These are phyloP conservation scores for Furnarius figulus DNA, from an alignment of 2,113 vertebrate genomes.

Conservation along the genomic window DNA sequence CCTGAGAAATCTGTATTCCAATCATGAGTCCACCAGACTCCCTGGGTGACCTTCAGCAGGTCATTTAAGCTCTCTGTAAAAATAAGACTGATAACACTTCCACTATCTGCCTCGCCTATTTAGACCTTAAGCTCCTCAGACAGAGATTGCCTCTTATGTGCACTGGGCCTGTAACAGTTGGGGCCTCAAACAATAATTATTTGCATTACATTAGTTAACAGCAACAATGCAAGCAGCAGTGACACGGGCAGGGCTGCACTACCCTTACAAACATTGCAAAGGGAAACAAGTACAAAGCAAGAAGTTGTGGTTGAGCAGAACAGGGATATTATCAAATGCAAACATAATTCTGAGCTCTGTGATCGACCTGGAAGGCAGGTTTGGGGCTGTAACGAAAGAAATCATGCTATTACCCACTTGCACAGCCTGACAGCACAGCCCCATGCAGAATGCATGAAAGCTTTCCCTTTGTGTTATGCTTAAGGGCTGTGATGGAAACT, in stretches of 20 bases:
- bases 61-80: constrained; percentile 35
- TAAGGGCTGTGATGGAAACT: constrained; percentile 16
- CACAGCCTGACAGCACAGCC: constrained; percentile 8
- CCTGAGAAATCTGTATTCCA: background rate
- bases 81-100: constrained; percentile 23
- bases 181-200: background rate
- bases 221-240: background rate
- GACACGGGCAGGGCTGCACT: background rate
- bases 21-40: background rate
- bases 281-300: background rate
- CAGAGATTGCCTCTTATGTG: background rate
- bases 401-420: background rate
- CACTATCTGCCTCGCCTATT: constrained; percentile 19
- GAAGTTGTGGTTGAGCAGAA: background rate
- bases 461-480: constrained; percentile 26
- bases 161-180: background rate
- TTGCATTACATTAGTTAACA: background rate
- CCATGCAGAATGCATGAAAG: constrained; percentile 8
- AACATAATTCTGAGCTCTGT: constrained; percentile 6
- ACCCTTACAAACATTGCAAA: background rate
- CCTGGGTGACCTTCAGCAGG: constrained; percentile 16
- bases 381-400: background rate
- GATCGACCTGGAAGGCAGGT: background rate
- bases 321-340: background rate
- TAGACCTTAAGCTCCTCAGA: constrained; percentile 23